Evolutionary conservation across 2,113 vertebrate species (phyloP), one percentile per base, ranked within the genome.

Genomic region (Misgurnus mizolepis): DNA sequence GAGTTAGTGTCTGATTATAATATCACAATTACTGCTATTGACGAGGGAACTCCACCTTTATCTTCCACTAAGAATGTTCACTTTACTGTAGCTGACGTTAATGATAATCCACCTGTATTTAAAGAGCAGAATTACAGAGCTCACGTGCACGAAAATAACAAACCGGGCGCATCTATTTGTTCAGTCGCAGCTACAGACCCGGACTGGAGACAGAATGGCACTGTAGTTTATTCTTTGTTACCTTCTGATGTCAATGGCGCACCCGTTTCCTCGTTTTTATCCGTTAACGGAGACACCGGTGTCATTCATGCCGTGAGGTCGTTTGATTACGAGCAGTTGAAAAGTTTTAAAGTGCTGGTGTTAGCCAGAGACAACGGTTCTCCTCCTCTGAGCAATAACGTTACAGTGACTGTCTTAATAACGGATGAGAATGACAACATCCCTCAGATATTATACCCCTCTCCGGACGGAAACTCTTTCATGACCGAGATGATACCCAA

Each of bases 41-140:
- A n/a, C n/a, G n/a, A n/a, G n/a, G n/a, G n/a, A n/a, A n/a, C n/a
- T n/a, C n/a, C n/a, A n/a, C n/a, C n/a, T n/a, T n/a, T n/a, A n/a
- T n/a, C n/a, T n/a, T n/a, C n/a, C n/a, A n/a, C n/a, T n/a, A n/a
- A n/a, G n/a, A n/a, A n/a, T n/a, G n/a, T n/a, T n/a, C n/a, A n/a
- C n/a, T n/a, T n/a, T n/a, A n/a, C n/a, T n/a, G n/a, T n/a, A n/a
- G n/a, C n/a, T n/a, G n/a, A n/a, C n/a, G n/a, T n/a, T n/a, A 90
- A 94, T 4, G 92, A 94, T 87, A 94, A 94, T 40, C 84, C 91
- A 3, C 93, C 93, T 4, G 79, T 86, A 40, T 95, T 95, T 79
- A 76, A 86, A 0, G 72, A 87, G 0, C 76, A 85, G 10, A 87
- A 81, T 9, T 94, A 93, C 82, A 88, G 81, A 27, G 84, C 90